A percentile compares a stretch with the other conserved stretches of the same genome.
phyloP scores from a whole-genome alignment of 2,113 vertebrate genomes.

The Irena cyanogastra region DNA sequence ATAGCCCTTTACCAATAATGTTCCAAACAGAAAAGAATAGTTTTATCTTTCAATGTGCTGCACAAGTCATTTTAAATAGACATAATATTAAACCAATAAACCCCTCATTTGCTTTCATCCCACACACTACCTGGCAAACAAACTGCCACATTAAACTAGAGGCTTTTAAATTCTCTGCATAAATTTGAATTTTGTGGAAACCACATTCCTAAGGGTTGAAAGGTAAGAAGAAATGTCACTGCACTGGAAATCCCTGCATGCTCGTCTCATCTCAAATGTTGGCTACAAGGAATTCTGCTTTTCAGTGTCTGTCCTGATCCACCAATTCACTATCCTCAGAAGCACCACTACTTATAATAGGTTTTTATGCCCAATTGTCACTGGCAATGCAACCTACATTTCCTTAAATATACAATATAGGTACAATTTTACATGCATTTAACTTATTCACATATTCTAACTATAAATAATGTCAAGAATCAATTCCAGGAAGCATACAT shows the following conservation, averaged over 20 bases:
- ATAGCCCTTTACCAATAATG: slow-evolving; percentile 41
- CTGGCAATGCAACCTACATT: neutral
- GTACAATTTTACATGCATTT: neutral
- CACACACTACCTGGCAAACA: neutral
- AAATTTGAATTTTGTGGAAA: neutral
- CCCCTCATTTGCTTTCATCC: neutral
- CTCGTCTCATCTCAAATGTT: neutral
- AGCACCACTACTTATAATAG: neutral
- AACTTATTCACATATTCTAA: neutral
- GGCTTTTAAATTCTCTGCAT: neutral
- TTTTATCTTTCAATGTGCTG: neutral
- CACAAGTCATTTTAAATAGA: neutral
- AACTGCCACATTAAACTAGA: neutral
- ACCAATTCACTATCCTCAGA: neutral
- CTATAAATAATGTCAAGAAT: neutral
- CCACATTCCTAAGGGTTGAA: neutral
- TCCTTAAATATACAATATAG: neutral
- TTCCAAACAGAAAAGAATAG: slow-evolving; percentile 47
- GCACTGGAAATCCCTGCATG: neutral
- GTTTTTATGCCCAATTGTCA: neutral
- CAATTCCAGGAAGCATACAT: neutral
- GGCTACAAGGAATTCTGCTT: neutral
- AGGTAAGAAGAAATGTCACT: neutral
- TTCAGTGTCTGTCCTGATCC: neutral
- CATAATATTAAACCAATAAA: neutral